Percentiles rank a stretch among this genome's conserved stretches.
Conservation (phyloP, 2,888 invertebrate species). For the Dynastes hyllus region DNA sequence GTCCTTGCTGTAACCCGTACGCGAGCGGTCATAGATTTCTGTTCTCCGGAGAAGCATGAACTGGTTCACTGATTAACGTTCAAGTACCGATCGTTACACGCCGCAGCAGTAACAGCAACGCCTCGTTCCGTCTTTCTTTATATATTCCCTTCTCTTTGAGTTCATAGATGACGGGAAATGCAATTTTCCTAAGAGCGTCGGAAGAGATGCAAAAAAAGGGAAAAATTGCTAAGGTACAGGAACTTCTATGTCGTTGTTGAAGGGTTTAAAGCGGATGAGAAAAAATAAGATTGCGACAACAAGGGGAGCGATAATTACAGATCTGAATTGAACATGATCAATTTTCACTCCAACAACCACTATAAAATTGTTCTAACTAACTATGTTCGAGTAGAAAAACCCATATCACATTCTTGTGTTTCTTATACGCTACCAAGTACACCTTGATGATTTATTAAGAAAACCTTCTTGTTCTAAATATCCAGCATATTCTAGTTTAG, state of each 20-base stretch:
- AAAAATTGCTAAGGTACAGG: not conserved
- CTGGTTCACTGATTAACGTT: constrained; percentile 47
- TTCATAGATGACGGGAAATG: constrained; percentile 13
- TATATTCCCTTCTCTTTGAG: constrained; percentile 9
- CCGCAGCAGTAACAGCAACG: constrained; percentile 3
- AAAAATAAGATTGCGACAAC: too few relatives aligned
- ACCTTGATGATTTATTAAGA: too few relatives aligned
- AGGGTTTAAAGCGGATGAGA: too few relatives aligned
- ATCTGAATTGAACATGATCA: too few relatives aligned
- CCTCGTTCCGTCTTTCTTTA: not conserved
- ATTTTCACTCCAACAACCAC: too few relatives aligned
- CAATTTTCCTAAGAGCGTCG: constrained; percentile 14
- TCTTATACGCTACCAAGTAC: too few relatives aligned
- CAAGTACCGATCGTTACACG: constrained; percentile 21
- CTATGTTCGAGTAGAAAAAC: too few relatives aligned
- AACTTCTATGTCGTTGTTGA: not conserved
- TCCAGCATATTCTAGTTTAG: too few relatives aligned
- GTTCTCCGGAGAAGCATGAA: constrained; percentile 43
- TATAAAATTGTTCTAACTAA: too few relatives aligned
- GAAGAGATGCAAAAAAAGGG: constrained; percentile 17
- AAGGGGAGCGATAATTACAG: too few relatives aligned
- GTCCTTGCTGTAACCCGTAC: constrained; percentile 47
- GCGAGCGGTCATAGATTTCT: constrained; percentile 48
- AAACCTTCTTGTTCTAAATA: too few relatives aligned
- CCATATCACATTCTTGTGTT: too few relatives aligned